phyloP scores from a whole-genome alignment of 1,140 invertebrate genomes.

The Drosophila bipectinata region DNA sequence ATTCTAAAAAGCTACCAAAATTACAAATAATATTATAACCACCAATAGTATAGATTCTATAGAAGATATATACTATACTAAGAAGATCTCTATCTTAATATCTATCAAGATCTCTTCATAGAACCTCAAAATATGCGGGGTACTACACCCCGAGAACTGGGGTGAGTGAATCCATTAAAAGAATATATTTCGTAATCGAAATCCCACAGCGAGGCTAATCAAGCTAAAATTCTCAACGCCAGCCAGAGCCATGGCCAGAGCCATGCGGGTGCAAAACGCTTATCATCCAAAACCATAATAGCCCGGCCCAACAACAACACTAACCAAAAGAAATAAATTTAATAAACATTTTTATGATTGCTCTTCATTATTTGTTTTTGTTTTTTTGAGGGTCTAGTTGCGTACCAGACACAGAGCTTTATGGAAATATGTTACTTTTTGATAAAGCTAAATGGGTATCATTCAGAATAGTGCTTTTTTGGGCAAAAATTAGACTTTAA shows the following conservation, averaged over 20 bases:
- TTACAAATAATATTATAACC: too few species aligned
- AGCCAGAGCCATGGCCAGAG: constrained; percentile 14
- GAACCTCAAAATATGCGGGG: constrained; percentile 6
- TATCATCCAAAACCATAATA: constrained; percentile 48
- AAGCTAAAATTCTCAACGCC: constrained; percentile 28
- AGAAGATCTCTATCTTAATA: too few species aligned
- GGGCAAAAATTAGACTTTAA: constrained; percentile 47
- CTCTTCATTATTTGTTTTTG: constrained; percentile 22
- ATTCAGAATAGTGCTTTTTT: constrained; percentile 15
- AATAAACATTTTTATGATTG: constrained; percentile 58
- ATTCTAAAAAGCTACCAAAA: too few species aligned
- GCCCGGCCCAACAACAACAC: constrained; percentile 15
- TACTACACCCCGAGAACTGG: constrained; percentile 7
- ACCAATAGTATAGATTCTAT: too few species aligned
- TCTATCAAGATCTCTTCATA: too few species aligned
- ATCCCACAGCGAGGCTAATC: constrained; percentile 52
- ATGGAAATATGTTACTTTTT: constrained; percentile 41
- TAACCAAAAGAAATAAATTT: constrained; percentile 43
- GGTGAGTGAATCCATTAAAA: constrained; percentile 45
- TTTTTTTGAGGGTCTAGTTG: neutral
- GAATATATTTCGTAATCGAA: constrained; percentile 52
- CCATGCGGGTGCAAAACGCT: constrained; percentile 53
- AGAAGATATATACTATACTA: too few species aligned
- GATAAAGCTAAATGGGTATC: constrained; percentile 15
- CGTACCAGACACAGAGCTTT: constrained; percentile 11